A percentile compares a stretch with the other conserved stretches of the same genome.
Conservation (phyloP, 2,888 invertebrate species). For the Alitta virens region DNA sequence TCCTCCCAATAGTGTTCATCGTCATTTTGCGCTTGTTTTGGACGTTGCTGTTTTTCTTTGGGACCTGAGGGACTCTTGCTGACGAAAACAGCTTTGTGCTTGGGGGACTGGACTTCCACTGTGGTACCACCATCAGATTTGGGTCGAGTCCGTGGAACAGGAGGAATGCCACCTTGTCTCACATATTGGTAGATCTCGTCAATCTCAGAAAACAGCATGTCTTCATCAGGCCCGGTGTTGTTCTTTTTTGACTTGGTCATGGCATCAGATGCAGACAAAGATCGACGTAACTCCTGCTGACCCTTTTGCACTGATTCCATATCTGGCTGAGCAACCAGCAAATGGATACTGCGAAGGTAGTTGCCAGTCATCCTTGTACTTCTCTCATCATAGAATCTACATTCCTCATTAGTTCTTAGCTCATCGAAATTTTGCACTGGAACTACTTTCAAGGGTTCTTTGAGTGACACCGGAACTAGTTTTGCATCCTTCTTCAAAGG, state of each 20-base stretch:
- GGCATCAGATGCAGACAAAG: not conserved
- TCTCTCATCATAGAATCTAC: conserved; percentile 34
- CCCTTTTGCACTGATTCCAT: conserved; percentile 1
- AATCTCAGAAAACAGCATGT: conserved; percentile 74
- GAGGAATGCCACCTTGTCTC: conserved; percentile 84
- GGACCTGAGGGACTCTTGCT: not conserved
- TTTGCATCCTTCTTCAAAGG: conserved; percentile 52
- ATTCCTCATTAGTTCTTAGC: conserved; percentile 36
- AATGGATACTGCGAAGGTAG: conserved; percentile 53
- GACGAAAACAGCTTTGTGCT: not conserved
- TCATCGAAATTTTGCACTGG: conserved; percentile 60
- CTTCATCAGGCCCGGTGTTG: conserved; percentile 66
- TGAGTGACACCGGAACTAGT: conserved; percentile 78
- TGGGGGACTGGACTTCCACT: not conserved
- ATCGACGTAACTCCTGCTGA: not conserved
- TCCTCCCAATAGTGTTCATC: conserved; percentile 53
- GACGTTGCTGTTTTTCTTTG: not conserved
- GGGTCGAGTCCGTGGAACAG: conserved; percentile 53
- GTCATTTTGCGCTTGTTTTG: not conserved
- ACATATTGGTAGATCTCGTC: conserved; percentile 97
- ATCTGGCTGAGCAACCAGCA: conserved; percentile 45
- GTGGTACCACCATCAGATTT: not conserved
- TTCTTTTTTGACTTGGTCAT: not conserved
- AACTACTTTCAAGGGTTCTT: conserved; percentile 77
- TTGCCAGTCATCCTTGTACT: conserved; percentile 49